These are phyloP conservation scores for Trichogramma dendrolimi DNA, from an alignment of 2,888 invertebrate genomes.

Conservation along the genomic window DNA sequence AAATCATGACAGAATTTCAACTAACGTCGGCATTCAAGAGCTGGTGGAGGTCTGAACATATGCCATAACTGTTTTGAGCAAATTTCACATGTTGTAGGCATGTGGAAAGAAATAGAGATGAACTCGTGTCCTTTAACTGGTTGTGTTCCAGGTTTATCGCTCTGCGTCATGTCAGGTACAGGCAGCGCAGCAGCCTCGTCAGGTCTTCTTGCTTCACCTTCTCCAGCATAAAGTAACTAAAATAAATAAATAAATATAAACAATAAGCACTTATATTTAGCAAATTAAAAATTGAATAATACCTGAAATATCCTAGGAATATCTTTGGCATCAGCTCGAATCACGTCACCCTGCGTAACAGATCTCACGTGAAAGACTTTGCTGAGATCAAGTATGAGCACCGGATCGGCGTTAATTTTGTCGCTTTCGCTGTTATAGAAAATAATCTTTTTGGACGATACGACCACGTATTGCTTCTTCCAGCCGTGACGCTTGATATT, in stretches of 20 bases:
- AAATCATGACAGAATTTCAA: constrained; percentile 29
- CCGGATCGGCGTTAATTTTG: constrained; percentile 90
- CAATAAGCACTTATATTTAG: background rate
- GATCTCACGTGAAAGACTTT: constrained; percentile 98
- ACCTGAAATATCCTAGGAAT: constrained; percentile 96
- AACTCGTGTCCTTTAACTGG: constrained; percentile 93
- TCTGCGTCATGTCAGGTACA: constrained; percentile 57
- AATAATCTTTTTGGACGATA: constrained; percentile 93
- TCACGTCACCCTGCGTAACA: constrained; percentile 98
- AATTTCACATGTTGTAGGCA: constrained; percentile 96
- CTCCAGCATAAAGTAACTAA: constrained; percentile 92
- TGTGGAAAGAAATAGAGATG: constrained; percentile 92
- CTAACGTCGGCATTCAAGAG: constrained; percentile 92
- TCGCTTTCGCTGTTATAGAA: constrained; percentile 94
- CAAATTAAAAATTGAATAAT: constrained; percentile 17
- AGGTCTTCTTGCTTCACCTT: constrained; percentile 84
- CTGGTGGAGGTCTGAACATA: constrained; percentile 96
- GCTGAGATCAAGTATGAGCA: constrained; percentile 92
- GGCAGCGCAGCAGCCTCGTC: constrained; percentile 56
- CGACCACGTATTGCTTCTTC: constrained; percentile 95
- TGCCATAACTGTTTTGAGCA: constrained; percentile 97
- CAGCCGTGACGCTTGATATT: constrained; percentile 94
- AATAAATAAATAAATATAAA: constrained; percentile 5
- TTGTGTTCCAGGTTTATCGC: constrained; percentile 62
- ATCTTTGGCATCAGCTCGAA: constrained; percentile 97